Base-by-base conservation (phyloP, 2,113 vertebrate species). In the Colinus virginianus region DNA sequence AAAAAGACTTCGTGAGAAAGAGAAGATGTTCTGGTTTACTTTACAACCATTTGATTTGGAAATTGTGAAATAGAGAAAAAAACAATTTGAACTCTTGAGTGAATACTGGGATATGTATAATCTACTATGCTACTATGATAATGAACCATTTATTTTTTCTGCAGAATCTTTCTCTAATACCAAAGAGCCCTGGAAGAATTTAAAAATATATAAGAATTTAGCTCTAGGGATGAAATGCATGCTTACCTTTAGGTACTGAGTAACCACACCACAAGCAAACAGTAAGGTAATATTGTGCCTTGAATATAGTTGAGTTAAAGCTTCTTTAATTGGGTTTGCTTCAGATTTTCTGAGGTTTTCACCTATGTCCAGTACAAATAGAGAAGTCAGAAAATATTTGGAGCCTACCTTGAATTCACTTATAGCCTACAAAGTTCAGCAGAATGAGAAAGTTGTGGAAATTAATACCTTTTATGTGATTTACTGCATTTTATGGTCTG, bases 401-500 rank as follows among this genome's bases (percentile, higher is more conserved):
- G 45, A 76, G 66, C 38, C 34, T 80, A 21, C 67, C 88, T 59
- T 43, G n/a, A 38, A 13, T 72, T 49, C 53, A 25, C 11, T 13
- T 53, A 70, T 19, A 80, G 38, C 15, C 21, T 62, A 13, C 40
- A 89, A 23, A 86, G 56, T 84, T 88, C 75, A 85, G 38, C 32
- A 63, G 38, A 66, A 59, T 43, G 17, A 51, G 81, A 67, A 87
- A 56, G 56, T 45, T 63, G 70, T 42, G 34, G 43, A 88, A 84
- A 91, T 19, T 7, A 21, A 56, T 62, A 53, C 4, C 59, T 56
- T 63, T 84, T 43, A 38, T 42, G 32, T 71, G 48, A 91, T 77
- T 94, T 90, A 82, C 46, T 84, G 25, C 11, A 34, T 48, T 84
- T 96, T 83, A 78, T 83, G 25, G 38, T 72, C 61, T 83, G 15